A percentile compares a stretch with the other conserved stretches of the same genome.
Evolutionary conservation across 2,113 vertebrate species (phyloP).

Genomic region (Chroicocephalus ridibundus): DNA sequence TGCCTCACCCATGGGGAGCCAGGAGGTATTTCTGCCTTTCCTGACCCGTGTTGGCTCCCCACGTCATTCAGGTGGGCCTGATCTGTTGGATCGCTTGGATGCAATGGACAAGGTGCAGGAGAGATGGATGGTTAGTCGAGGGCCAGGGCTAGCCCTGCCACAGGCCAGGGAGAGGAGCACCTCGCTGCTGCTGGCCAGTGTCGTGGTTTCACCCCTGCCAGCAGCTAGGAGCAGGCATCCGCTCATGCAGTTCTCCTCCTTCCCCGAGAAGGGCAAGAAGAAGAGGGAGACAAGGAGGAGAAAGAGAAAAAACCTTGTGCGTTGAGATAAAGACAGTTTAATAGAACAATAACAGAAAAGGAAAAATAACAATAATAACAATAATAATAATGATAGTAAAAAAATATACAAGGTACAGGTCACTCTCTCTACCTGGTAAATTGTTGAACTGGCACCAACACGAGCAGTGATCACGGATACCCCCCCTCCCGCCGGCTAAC

Average conservation of each 20-base stretch:
- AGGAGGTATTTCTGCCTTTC: background rate
- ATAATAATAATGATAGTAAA: background rate
- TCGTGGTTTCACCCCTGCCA: background rate
- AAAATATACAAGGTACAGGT: background rate
- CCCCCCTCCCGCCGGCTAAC: background rate
- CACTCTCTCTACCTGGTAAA: background rate
- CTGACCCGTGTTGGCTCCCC: background rate
- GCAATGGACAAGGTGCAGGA: background rate
- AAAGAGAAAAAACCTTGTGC: background rate
- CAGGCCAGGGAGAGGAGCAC: background rate
- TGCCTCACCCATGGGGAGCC: rapidly evolving
- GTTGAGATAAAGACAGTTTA: background rate
- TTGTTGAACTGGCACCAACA: background rate
- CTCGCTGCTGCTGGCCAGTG: rapidly evolving
- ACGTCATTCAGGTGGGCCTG: background rate
- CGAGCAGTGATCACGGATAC: background rate
- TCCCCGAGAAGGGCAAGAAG: background rate
- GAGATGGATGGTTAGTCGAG: rapidly evolving
- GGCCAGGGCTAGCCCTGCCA: no score
- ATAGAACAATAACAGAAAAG: background rate
- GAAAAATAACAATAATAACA: background rate
- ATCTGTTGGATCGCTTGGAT: background rate
- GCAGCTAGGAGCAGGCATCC: background rate
- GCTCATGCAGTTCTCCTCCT: background rate
- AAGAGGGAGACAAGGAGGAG: background rate